Evolutionary conservation across 2,797 vertebrate species (phyloP).

Genomic region (Macroramphosus scolopax): DNA sequence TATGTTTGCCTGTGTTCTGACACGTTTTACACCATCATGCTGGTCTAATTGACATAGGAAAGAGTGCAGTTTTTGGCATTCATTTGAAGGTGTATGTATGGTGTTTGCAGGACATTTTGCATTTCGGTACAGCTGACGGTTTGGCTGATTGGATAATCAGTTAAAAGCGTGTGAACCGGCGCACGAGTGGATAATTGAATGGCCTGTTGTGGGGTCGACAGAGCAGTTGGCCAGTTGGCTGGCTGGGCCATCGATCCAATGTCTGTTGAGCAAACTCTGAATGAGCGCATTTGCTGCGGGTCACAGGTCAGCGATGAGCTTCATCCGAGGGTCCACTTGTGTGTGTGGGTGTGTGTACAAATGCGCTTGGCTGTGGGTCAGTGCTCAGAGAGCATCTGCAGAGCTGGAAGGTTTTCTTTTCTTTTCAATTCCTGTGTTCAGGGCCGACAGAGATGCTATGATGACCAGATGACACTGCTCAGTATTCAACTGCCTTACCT

Average conservation of each 20-base stretch:
- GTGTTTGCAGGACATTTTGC: not conserved
- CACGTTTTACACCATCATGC: no score
- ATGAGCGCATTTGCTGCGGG: conserved; percentile 63
- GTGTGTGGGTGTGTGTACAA: conserved; percentile 22
- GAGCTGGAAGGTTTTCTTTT: conserved; percentile 24
- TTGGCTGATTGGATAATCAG: conserved; percentile 3
- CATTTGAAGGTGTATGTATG: no score
- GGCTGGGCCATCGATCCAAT: conserved; percentile 46
- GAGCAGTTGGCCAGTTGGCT: conserved; percentile 51
- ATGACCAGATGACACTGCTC: conserved; percentile 39
- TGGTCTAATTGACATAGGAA: no score
- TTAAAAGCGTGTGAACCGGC: conserved; percentile 1
- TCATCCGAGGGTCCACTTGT: conserved; percentile 27
- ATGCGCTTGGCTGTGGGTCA: conserved; percentile 32
- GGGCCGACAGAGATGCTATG: conserved; percentile 33
- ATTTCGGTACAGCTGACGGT: conserved; percentile 3
- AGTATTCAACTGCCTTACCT: conserved; percentile 14
- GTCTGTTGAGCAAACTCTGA: conserved; percentile 56
- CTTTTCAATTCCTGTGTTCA: conserved; percentile 22
- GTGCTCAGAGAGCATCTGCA: conserved; percentile 49
- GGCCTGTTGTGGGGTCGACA: conserved; percentile 2
- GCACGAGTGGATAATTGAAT: conserved; percentile 9
- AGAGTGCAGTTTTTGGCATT: no score
- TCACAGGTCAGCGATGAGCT: conserved; percentile 55
- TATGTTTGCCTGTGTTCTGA: no score